Conservation (phyloP, 2,113 vertebrate species). For the Psophia crepitans region DNA sequence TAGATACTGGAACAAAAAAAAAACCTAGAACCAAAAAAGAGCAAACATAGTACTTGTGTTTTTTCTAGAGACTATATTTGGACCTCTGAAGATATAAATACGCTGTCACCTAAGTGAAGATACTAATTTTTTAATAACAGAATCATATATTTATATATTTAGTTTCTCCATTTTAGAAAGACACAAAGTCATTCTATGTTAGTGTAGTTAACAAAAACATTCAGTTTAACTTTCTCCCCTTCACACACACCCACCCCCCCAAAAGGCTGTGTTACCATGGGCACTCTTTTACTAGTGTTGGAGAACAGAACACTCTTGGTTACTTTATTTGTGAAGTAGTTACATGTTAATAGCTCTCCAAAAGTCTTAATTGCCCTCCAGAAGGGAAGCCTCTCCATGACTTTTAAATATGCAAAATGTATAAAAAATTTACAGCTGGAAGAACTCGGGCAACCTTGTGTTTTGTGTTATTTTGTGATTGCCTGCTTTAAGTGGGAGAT, state of each 20-base stretch:
- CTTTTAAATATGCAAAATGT: neutral
- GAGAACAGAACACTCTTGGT: neutral
- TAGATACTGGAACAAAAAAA: neutral
- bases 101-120: neutral
- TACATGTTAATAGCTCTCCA: neutral
- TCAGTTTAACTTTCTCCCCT: neutral
- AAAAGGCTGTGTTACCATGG: neutral
- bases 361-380: neutral
- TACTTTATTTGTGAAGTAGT: neutral
- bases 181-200: neutral
- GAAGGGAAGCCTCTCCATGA: neutral
- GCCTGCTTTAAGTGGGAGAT: neutral
- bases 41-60: accelerated
- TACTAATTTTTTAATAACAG: neutral
- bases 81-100: neutral
- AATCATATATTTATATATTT: neutral
- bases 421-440: neutral
- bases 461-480: neutral
- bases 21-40: too few species aligned
- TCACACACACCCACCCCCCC: too few species aligned
- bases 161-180: neutral
- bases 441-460: neutral
- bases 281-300: neutral
- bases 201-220: neutral
- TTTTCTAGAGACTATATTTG: neutral